phyloP scores from a whole-genome alignment of 2,797 vertebrate species.

The Pygocentrus nattereri region DNA sequence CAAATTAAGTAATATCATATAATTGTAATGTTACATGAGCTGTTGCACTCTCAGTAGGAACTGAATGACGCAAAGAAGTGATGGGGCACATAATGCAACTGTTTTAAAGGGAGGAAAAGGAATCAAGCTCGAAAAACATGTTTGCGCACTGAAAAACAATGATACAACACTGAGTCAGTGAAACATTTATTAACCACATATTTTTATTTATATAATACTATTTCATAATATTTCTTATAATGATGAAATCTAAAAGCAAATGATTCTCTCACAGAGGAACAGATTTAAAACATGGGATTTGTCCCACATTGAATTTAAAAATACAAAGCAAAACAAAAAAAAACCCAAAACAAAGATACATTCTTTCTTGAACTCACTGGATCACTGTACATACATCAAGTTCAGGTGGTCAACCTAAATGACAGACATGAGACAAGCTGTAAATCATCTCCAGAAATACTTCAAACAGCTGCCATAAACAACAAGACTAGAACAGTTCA shows the following conservation, averaged over 20 bases:
- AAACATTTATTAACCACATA: slow-evolving; percentile 44
- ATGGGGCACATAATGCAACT: not conserved
- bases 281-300: slow-evolving; percentile 51
- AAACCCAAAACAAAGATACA: slow-evolving; percentile 21
- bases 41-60: not conserved
- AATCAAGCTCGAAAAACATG: not conserved
- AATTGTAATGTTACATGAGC: not conserved
- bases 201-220: slow-evolving; percentile 51
- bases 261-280: slow-evolving; percentile 63
- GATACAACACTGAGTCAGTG: not conserved
- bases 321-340: slow-evolving; percentile 18
- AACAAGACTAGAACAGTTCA: slow-evolving; percentile 31
- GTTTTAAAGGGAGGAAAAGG: not conserved
- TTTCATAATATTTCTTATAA: slow-evolving; percentile 44
- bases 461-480: slow-evolving; percentile 53
- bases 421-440: slow-evolving; percentile 4
- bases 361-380: slow-evolving; percentile 42
- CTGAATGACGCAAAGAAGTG: not conserved
- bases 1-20: not conserved
- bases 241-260: slow-evolving; percentile 43
- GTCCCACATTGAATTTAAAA: slow-evolving; percentile 49
- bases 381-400: slow-evolving; percentile 41
- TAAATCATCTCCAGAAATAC: slow-evolving; percentile 30
- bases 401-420: slow-evolving; percentile 24
- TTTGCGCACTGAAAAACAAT: not conserved